Evolutionary conservation across 2,888 invertebrate genomes (phyloP), one percentile per base, ranked within the genome.

Genomic region (Drosophila meridionalis): DNA sequence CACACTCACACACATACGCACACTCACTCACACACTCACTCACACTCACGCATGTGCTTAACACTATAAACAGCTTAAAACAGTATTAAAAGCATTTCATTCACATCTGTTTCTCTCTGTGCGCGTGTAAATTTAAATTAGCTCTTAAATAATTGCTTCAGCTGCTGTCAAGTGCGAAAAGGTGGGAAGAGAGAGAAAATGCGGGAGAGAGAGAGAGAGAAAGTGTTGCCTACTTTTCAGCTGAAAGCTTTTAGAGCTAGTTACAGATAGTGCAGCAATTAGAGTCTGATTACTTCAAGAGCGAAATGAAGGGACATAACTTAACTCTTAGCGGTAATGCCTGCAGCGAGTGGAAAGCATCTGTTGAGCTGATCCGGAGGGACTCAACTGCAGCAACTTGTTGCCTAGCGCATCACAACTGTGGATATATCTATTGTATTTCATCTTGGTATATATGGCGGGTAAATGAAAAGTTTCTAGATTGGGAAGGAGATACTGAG

Each of bases 51-150:
- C 52, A 45, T 38, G 32, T 4, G 76, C 57, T 58, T 65, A 74
- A 74, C 59, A 78, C 76, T 69, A 81, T 83, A 87, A 87, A 82
- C 76, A 78, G 84, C 84, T 83, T 83, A 73, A 83, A 76, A 61
- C 48, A 48, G 72, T 68, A 87, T 83, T 81, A 81, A 71, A 57
- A 57, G 70, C 72, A 63, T 76, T 78, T 69, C 73, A 55, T 45
- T 53, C 28, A n/a, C 30, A 57, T 58, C 14, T 61, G 45, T 32
- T 28, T 36, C 5, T 4, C 26, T 40, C 14, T 58, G 62, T 11
- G 61, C 26, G 32, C n/a, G 14, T 43, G 26, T 43, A 30, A 34
- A 38, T 26, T 48, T 56, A 50, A 50, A 71, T 57, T 71, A 69
- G 38, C 57, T 57, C 52, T 69, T 61, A n/a, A 28, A 34, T 20